Percentiles rank a stretch among this genome's conserved stretches.
Evolutionary conservation across 2,113 vertebrate genomes (phyloP).

Genomic region (Salvator merianae): DNA sequence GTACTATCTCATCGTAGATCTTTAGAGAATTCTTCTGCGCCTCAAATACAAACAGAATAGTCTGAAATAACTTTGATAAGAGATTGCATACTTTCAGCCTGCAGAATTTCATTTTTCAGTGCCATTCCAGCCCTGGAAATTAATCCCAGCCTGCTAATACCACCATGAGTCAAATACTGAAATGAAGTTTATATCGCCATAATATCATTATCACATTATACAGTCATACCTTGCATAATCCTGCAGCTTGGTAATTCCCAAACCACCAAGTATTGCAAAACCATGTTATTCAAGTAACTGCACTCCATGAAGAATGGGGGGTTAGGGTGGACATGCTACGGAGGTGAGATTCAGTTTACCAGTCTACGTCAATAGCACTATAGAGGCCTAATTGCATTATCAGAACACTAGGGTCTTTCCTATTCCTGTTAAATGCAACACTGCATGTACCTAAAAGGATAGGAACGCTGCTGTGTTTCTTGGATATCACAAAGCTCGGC

Average conservation of each 20-base stretch:
- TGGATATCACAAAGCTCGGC: neutral
- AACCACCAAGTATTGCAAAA: too few species aligned
- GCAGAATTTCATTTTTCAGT: neutral
- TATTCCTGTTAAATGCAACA: slow-evolving; percentile 13
- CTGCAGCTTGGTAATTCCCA: too few species aligned
- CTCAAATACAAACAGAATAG: neutral
- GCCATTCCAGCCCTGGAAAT: neutral
- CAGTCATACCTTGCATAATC: neutral
- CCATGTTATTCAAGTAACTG: too few species aligned
- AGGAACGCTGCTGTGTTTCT: slow-evolving; percentile 5
- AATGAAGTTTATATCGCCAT: neutral
- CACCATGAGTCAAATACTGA: neutral
- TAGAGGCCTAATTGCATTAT: too few species aligned
- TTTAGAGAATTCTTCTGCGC: neutral
- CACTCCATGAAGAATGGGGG: too few species aligned
- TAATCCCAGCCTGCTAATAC: neutral
- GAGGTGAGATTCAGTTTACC: too few species aligned
- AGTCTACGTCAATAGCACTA: too few species aligned
- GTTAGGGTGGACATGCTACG: too few species aligned
- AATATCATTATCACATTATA: neutral
- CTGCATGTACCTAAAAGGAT: slow-evolving; percentile 11
- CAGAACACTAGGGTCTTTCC: slow-evolving; percentile 27
- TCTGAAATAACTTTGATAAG: neutral
- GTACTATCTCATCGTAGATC: neutral
- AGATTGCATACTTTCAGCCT: neutral